These are phyloP conservation scores for Zapornia atra DNA, from an alignment of 2,113 vertebrate genomes.

Conservation along the genomic window DNA sequence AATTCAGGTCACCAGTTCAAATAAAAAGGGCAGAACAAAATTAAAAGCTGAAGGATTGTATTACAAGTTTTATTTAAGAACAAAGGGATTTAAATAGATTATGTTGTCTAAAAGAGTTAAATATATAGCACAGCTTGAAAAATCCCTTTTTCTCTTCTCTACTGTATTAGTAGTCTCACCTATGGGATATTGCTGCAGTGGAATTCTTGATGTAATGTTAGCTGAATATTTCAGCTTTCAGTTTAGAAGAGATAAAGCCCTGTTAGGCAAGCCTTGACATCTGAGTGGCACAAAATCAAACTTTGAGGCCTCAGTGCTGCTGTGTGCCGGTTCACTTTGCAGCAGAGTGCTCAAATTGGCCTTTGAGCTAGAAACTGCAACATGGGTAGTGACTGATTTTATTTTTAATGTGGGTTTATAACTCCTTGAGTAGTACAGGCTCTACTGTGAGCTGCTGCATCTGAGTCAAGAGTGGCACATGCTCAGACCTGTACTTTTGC, in stretches of 20 bases:
- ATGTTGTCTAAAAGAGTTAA: background rate
- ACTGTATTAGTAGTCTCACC: background rate
- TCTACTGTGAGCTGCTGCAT: background rate
- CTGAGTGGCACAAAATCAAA: background rate
- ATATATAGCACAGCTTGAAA: background rate
- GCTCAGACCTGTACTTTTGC: background rate
- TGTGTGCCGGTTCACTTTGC: background rate
- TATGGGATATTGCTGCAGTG: background rate
- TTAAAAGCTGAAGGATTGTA: background rate
- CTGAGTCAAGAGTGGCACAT: background rate
- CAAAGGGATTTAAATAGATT: background rate
- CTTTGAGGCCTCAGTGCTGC: background rate
- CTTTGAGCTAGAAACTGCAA: background rate
- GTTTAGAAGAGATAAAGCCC: background rate
- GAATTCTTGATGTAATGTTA: background rate
- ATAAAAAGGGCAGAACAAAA: background rate
- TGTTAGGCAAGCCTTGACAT: background rate
- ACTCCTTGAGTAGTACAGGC: background rate
- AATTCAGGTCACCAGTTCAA: background rate
- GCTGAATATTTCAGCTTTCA: background rate
- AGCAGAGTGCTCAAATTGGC: background rate
- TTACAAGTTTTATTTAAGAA: background rate
- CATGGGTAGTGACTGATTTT: background rate
- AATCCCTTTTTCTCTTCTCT: background rate
- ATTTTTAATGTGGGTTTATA: background rate